Evolutionary conservation across 1,140 invertebrate species (phyloP).

Genomic region (Eumeta japonica): DNA sequence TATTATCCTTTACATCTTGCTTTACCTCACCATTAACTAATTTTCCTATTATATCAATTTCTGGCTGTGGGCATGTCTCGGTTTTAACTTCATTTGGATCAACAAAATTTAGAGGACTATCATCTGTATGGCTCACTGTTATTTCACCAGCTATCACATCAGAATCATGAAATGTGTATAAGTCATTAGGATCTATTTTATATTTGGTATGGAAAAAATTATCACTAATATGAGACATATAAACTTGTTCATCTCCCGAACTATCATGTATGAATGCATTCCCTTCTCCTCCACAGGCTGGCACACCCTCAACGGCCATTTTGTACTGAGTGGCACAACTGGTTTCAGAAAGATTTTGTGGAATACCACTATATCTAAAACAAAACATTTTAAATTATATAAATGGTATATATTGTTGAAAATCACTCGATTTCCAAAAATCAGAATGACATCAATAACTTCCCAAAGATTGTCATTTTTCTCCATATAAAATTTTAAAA

Average conservation of each 20-base stretch:
- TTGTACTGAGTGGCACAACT: conserved; percentile 50
- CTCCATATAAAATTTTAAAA: no score
- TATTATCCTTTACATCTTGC: conserved; percentile 22
- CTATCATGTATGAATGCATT: conserved; percentile 46
- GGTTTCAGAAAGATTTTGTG: conserved; percentile 52
- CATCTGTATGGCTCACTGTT: conserved; percentile 47
- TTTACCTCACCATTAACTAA: conserved; percentile 37
- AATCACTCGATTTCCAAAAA: no score
- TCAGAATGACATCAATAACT: no score
- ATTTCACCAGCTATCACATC: conserved; percentile 50
- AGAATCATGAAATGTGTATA: conserved; percentile 52
- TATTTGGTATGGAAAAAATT: conserved; percentile 49
- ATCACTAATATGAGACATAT: conserved; percentile 46
- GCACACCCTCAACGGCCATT: conserved; percentile 46
- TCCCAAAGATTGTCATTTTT: no score
- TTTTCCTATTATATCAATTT: conserved; percentile 25
- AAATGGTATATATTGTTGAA: no score
- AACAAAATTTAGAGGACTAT: conserved; percentile 38
- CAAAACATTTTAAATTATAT: no score
- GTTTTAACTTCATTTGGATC: conserved; percentile 32
- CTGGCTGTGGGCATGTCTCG: conserved; percentile 33
- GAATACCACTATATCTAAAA: conserved; percentile 52
- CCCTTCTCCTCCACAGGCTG: conserved; percentile 34
- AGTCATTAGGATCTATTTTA: conserved; percentile 51
- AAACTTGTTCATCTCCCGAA: conserved; percentile 40